Evolutionary conservation across 2,797 vertebrate species (phyloP).

Genomic region (Apogon talboti): DNA sequence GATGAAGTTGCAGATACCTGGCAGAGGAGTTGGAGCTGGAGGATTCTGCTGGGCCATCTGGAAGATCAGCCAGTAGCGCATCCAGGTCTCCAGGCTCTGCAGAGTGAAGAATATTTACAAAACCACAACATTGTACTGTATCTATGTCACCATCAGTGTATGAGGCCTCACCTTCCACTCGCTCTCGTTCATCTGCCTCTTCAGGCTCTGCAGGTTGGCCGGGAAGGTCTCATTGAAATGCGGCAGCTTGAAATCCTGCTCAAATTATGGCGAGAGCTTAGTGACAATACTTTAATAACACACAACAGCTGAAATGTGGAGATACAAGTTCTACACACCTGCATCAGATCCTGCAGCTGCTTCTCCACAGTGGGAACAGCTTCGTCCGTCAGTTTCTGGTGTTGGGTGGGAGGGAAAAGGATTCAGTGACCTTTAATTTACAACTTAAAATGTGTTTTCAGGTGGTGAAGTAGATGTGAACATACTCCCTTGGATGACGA

Average conservation of each 20-base stretch:
- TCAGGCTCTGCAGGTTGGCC: constrained; percentile 83
- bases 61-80: constrained; percentile 91
- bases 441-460: neutral
- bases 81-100: constrained; percentile 88
- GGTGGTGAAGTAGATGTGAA: neutral
- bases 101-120: constrained; percentile 12
- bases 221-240: constrained; percentile 83
- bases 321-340: constrained; percentile 73
- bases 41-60: constrained; percentile 85
- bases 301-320: neutral
- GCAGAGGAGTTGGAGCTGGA: constrained; percentile 49
- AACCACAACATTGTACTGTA: neutral
- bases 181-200: constrained; percentile 62
- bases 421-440: neutral
- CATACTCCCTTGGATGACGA: constrained; percentile 56
- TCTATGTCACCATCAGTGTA: neutral
- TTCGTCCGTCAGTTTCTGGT: constrained; percentile 66
- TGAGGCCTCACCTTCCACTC: constrained; percentile 86
- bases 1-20: constrained; percentile 47
- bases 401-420: constrained; percentile 45
- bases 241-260: constrained; percentile 78
- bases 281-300: neutral
- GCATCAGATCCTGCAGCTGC: constrained; percentile 85
- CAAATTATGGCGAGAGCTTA: constrained; percentile 16
- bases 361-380: constrained; percentile 80